Percentiles rank a stretch among this genome's conserved stretches.
These are phyloP conservation scores for Tychaedon coryphoeus DNA, from an alignment of 2,113 vertebrate species.

Conservation along the genomic window DNA sequence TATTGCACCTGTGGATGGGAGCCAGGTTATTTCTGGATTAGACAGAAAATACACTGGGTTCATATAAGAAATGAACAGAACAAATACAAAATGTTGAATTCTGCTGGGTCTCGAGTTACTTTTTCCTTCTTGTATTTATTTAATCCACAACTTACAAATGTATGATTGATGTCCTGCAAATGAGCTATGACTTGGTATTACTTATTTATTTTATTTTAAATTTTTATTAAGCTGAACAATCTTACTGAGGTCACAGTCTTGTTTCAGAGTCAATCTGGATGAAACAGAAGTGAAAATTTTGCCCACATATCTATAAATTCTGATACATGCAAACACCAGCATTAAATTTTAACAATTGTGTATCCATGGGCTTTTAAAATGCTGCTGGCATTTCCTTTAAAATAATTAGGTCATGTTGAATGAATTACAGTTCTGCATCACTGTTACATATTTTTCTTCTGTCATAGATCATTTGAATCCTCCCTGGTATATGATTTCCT, in stretches of 20 bases:
- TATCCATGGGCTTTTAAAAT: constrained; percentile 38
- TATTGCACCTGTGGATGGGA: neutral
- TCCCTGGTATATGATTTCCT: neutral
- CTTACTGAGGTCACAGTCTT: neutral
- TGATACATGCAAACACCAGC: constrained; percentile 4
- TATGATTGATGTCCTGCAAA: constrained; percentile 56
- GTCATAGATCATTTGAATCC: constrained; percentile 40
- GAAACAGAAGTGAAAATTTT: constrained; percentile 24
- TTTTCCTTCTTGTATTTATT: neutral
- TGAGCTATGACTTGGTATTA: constrained; percentile 37
- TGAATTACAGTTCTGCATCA: constrained; percentile 46
- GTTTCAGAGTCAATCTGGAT: neutral
- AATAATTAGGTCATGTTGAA: constrained; percentile 60
- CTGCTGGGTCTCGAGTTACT: neutral
- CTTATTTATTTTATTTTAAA: constrained; percentile 64
- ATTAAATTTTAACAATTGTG: constrained; percentile 57
- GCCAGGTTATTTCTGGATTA: neutral
- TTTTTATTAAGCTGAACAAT: constrained; percentile 42
- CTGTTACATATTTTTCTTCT: constrained; percentile 39
- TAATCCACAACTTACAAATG: neutral
- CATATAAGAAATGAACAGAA: neutral
- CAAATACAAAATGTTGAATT: neutral
- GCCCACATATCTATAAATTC: constrained; percentile 46
- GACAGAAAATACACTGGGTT: neutral
- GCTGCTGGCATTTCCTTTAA: constrained; percentile 47